Conservation (phyloP, 2,888 invertebrate genomes). For the Nephrotoma appendiculata region DNA sequence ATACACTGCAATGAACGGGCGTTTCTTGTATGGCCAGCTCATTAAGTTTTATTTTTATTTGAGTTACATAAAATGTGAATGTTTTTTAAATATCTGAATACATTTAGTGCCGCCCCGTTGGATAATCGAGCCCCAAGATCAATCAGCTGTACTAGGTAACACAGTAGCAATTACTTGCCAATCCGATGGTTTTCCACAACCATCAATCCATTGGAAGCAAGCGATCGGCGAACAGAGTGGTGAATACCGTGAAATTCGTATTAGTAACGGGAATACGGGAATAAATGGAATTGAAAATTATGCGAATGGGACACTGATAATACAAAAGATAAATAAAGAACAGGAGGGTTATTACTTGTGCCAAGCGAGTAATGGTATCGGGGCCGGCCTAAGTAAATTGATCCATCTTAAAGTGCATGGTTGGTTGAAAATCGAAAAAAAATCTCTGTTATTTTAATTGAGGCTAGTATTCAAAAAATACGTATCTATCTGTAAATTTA, state of each 20-base stretch:
- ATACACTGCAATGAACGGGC: background rate
- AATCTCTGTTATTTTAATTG: background rate
- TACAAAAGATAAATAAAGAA: conserved; percentile 37
- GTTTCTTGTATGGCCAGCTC: background rate
- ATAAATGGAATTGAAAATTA: conserved; percentile 23
- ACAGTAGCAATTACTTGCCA: conserved; percentile 52
- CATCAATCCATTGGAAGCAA: conserved; percentile 40
- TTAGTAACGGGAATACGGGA: conserved; percentile 22
- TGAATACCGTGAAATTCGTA: conserved; percentile 38
- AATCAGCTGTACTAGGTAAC: conserved; percentile 56
- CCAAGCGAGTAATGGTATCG: conserved; percentile 45
- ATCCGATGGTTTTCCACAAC: conserved; percentile 61
- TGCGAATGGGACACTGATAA: conserved; percentile 37
- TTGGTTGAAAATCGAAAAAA: conserved; percentile 19
- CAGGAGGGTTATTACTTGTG: conserved; percentile 42
- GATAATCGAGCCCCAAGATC: conserved; percentile 56
- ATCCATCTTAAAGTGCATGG: conserved; percentile 46
- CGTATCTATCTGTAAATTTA: background rate
- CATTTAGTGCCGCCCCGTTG: conserved; percentile 58
- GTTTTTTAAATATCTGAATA: background rate
- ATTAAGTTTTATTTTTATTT: background rate
- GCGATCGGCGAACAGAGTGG: conserved; percentile 36
- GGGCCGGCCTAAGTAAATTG: conserved; percentile 44
- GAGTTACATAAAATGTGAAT: background rate
- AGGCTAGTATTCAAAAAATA: background rate